Conservation (phyloP, 2,888 invertebrate species). For the Agonopterix heracliana region DNA sequence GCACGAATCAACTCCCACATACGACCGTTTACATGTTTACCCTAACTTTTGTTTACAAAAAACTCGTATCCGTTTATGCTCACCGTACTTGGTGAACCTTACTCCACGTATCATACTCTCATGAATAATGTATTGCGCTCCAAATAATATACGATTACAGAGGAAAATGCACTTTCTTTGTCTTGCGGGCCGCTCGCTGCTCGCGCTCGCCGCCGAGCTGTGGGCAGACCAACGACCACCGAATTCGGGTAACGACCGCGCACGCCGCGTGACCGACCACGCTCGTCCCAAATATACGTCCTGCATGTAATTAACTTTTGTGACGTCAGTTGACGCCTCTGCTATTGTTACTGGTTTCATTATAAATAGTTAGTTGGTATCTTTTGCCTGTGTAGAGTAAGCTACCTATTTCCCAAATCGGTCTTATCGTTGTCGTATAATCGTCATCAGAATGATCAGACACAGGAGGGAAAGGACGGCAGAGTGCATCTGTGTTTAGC, state of each 20-base stretch:
- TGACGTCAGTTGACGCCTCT: background rate
- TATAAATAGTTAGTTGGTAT: too few species aligned
- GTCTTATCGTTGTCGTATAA: too few species aligned
- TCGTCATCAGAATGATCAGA: too few species aligned
- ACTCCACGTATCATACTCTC: constrained; percentile 64
- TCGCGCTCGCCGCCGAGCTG: background rate
- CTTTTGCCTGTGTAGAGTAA: too few species aligned
- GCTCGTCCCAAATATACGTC: too few species aligned
- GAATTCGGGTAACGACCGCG: constrained; percentile 45
- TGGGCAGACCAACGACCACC: background rate
- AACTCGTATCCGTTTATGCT: constrained; percentile 15
- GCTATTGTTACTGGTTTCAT: background rate
- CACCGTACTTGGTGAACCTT: constrained; percentile 55
- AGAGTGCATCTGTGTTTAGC: too few species aligned
- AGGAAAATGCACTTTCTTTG: constrained; percentile 73
- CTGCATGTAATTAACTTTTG: too few species aligned
- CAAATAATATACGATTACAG: constrained; percentile 68
- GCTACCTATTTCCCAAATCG: too few species aligned
- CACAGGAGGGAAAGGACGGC: too few species aligned
- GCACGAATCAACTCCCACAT: too few species aligned
- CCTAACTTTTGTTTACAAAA: too few species aligned
- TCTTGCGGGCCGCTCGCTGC: constrained; percentile 25
- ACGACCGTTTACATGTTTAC: too few species aligned
- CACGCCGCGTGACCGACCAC: background rate
- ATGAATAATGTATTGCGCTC: constrained; percentile 69